These are phyloP conservation scores for Bemisia tabaci DNA, from an alignment of 1,140 invertebrate species.

Conservation along the genomic window DNA sequence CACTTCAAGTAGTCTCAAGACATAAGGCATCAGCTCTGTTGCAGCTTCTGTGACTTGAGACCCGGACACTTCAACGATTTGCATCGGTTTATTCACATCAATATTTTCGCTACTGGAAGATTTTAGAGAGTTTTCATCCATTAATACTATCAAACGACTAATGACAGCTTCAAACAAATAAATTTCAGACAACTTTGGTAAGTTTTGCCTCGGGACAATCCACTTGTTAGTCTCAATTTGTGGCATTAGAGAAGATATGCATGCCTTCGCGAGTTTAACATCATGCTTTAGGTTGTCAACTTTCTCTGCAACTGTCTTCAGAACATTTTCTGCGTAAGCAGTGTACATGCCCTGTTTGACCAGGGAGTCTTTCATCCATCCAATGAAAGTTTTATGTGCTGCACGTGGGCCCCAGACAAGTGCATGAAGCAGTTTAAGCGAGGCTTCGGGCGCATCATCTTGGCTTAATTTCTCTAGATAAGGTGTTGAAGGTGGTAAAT, in stretches of 20 bases:
- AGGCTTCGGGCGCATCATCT: slow-evolving; percentile 33
- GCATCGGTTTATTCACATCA: background rate
- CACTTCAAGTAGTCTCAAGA: slow-evolving; percentile 43
- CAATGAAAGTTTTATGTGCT: slow-evolving; percentile 52
- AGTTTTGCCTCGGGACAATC: slow-evolving; percentile 35
- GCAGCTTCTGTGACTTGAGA: slow-evolving; percentile 28
- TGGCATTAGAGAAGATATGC: slow-evolving; percentile 30
- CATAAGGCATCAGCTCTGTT: slow-evolving; percentile 44
- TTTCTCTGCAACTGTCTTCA: slow-evolving; percentile 51
- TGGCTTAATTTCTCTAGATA: slow-evolving; percentile 66
- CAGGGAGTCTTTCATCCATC: slow-evolving; percentile 66
- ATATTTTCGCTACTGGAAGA: background rate
- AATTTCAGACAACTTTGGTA: slow-evolving; percentile 50
- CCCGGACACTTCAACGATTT: background rate
- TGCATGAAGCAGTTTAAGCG: slow-evolving; percentile 49
- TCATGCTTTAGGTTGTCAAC: slow-evolving; percentile 53
- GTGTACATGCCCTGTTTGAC: slow-evolving; percentile 80
- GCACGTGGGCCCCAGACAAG: slow-evolving; percentile 58
- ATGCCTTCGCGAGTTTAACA: slow-evolving; percentile 51
- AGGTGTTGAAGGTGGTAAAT: slow-evolving; percentile 73
- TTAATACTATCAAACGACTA: background rate
- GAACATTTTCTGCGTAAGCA: slow-evolving; percentile 59
- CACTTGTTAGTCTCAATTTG: slow-evolving; percentile 15
- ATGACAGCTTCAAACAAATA: slow-evolving; percentile 50
- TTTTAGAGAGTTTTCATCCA: background rate